A percentile compares a stretch with the other conserved stretches of the same genome.
Evolutionary conservation across 2,797 vertebrate genomes (phyloP).

Genomic region (Bufotes viridis): DNA sequence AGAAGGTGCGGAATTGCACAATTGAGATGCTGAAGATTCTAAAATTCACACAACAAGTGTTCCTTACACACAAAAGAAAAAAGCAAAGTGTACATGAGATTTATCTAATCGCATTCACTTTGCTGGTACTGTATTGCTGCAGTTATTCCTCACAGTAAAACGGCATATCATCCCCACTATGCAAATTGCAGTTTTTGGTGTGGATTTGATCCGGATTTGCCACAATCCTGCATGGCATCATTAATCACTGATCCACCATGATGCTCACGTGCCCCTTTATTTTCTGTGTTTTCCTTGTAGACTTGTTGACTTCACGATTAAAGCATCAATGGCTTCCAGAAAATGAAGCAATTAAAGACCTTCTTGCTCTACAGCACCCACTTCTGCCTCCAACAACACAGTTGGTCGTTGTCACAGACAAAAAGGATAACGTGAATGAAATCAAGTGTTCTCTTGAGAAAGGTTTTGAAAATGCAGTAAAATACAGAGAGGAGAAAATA

Average conservation of each 20-base stretch:
- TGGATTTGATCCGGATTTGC: neutral
- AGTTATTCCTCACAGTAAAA: too few species aligned
- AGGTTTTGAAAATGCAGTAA: conserved; percentile 21
- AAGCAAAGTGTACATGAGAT: too few species aligned
- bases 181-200: too few species aligned
- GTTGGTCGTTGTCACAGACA: conserved; percentile 6
- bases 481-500: conserved; percentile 24
- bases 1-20: too few species aligned
- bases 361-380: neutral
- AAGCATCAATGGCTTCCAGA: neutral
- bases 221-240: neutral
- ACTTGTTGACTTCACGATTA: conserved; percentile 3
- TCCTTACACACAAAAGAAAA: too few species aligned
- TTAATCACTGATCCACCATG: neutral
- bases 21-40: too few species aligned
- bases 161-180: too few species aligned
- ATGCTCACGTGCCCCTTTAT: neutral
- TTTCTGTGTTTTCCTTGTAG: neutral
- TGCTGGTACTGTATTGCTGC: too few species aligned
- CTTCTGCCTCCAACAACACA: neutral
- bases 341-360: neutral
- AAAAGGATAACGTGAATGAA: conserved; percentile 5
- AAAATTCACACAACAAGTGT: too few species aligned
- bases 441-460: neutral
- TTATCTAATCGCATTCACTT: too few species aligned